Conservation (phyloP, 2,888 invertebrate genomes). For the Actias luna region DNA sequence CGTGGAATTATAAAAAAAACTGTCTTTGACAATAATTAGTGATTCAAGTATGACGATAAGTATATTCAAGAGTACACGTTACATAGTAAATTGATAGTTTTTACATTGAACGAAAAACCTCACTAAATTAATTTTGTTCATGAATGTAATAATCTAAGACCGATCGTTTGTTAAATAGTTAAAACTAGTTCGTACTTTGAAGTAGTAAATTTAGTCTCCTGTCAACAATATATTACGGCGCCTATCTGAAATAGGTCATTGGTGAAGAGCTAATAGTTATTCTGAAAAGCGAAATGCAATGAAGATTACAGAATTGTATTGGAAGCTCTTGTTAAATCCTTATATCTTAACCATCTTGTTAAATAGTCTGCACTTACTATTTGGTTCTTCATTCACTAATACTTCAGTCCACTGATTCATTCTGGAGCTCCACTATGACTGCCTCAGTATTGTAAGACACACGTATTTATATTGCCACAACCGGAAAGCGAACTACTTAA, state of each 20-base stretch:
- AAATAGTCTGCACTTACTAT: no score
- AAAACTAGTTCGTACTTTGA: background rate
- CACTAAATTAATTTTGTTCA: background rate
- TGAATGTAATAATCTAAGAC: background rate
- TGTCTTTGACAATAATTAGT: background rate
- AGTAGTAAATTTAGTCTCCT: background rate
- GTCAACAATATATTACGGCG: background rate
- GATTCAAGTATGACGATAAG: background rate
- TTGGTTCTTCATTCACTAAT: no score
- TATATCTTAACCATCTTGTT: conserved; percentile 50
- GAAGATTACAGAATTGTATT: conserved; percentile 38
- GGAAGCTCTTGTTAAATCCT: no score
- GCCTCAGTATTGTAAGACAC: no score
- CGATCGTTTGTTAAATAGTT: background rate
- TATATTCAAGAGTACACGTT: background rate
- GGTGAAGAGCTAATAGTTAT: background rate
- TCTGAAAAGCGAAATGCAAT: conserved; percentile 33
- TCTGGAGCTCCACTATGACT: no score
- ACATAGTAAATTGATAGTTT: background rate
- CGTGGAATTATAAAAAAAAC: background rate
- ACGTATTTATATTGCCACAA: no score
- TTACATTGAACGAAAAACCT: background rate
- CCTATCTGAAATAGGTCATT: conserved; percentile 23
- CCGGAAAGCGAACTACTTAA: no score
- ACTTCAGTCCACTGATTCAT: no score